Base-by-base conservation (phyloP, 2,888 invertebrate species). In the Limnephilus auricula region DNA sequence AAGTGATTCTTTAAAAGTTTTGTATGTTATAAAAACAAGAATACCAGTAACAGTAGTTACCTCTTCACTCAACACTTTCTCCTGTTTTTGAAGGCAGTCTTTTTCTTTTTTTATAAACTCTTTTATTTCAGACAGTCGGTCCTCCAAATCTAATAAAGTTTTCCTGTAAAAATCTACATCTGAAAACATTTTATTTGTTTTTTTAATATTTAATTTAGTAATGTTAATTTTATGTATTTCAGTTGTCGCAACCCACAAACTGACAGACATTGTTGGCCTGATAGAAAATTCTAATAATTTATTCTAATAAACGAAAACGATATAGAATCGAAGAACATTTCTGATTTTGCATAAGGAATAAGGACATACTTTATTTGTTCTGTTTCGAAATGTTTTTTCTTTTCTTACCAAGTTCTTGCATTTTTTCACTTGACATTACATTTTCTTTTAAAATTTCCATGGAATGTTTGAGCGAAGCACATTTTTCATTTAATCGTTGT, bases 141-240 rank as follows among this genome's bases (percentile, higher is more conserved):
- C 82, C 32, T 89, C 90, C 32, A 93, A 79, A 65, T 91, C 78
- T 84, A 89, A 25, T 10, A 92, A 45, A 40, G 86, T 90, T 79
- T 91, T 84, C 40, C 89, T 89, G 50, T 90, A 93, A 87, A 83
- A 89, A 31, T 90, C 90, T 13, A 93, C 86, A 90, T 92, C 93
- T 93, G 90, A 80, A 91, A 92, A 65, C 25, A 65, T 65, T 65
- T 65, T 5, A 65, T 65, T n/a, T n/a, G 65, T 25, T 6, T 65
- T 65, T 65, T 65, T 65, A 25, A 65, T n/a, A 65, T 25, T 65
- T 65, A 25, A 25, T 65, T n/a, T 5, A 65, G 18, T 5, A 4
- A 65, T 65, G 6, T n/a, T 65, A 18, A 5, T 18, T 18, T 18
- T 18, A 13, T 45, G 15, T n/a, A 6, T 65, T 18, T 65, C 9